A percentile compares a stretch with the other conserved stretches of the same genome.
These are phyloP conservation scores for Choristoneura fumiferana DNA, from an alignment of 1,140 invertebrate genomes.

Conservation along the genomic window DNA sequence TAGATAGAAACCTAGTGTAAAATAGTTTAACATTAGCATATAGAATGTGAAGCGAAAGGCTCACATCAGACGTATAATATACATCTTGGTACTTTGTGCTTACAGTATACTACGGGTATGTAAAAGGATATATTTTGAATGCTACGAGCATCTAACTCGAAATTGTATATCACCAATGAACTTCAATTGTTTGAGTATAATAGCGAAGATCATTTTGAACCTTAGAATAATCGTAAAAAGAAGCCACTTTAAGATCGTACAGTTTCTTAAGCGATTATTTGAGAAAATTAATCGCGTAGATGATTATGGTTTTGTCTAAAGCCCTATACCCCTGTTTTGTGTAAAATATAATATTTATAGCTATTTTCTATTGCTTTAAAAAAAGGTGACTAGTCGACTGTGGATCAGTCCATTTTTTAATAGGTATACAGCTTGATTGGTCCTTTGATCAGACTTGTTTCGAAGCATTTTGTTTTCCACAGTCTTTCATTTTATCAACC, in stretches of 20 bases:
- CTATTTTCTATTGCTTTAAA: too few species aligned
- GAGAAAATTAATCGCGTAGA: conserved; percentile 11
- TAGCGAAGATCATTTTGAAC: conserved; percentile 56
- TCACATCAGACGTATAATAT: conserved; percentile 38
- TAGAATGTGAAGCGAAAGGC: conserved; percentile 46
- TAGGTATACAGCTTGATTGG: too few species aligned
- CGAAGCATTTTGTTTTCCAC: too few species aligned
- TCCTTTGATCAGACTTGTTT: too few species aligned
- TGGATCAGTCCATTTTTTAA: too few species aligned
- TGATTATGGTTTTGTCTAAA: too few species aligned
- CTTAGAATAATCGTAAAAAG: conserved; percentile 59
- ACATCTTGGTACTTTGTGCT: conserved; percentile 59
- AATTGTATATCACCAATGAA: conserved; percentile 54
- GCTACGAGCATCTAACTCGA: conserved; percentile 49
- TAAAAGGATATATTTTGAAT: conserved; percentile 32
- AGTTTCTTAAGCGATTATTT: conserved; percentile 33
- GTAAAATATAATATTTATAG: too few species aligned
- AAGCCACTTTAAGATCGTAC: conserved; percentile 52
- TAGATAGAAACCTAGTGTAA: conserved; percentile 70
- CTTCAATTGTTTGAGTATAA: conserved; percentile 43
- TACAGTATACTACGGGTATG: conserved; percentile 43
- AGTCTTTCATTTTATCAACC: too few species aligned
- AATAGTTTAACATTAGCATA: conserved; percentile 48
- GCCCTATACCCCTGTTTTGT: too few species aligned
- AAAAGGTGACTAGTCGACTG: too few species aligned